These are phyloP conservation scores for Hypomesus transpacificus DNA, from an alignment of 2,113 vertebrate species.

Conservation along the genomic window DNA sequence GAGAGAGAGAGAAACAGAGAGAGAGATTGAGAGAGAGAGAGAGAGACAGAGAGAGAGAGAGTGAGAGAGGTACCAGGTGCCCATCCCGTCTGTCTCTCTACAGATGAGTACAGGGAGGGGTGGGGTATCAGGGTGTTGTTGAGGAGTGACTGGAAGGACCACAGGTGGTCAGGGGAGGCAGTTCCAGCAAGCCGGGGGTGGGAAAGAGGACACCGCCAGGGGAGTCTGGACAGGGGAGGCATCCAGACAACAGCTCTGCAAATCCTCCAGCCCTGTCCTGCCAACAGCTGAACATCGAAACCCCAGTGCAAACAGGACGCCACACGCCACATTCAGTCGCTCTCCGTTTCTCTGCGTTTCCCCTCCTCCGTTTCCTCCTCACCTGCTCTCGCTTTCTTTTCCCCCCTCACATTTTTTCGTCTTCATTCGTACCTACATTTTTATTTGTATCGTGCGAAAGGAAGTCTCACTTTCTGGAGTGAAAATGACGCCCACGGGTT, in stretches of 20 bases:
- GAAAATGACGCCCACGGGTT: background rate
- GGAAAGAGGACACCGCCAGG: conserved; percentile 52
- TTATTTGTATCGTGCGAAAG: background rate
- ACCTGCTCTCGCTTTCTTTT: background rate
- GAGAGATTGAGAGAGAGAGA: background rate
- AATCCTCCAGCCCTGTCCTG: conserved; percentile 41
- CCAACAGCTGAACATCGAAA: conserved; percentile 57
- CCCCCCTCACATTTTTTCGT: conserved; percentile 4
- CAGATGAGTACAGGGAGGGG: background rate
- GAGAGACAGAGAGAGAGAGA: conserved; percentile 6
- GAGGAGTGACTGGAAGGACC: conserved; percentile 25
- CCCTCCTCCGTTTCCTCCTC: conserved; percentile 1
- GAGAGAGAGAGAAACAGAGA: background rate
- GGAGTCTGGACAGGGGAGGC: conserved; percentile 57
- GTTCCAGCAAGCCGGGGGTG: conserved; percentile 29
- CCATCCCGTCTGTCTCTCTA: background rate
- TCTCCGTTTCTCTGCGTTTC: background rate
- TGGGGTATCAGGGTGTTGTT: conserved; percentile 21
- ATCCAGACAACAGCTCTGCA: conserved; percentile 63
- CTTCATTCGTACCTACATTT: background rate
- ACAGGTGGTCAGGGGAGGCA: conserved; percentile 30
- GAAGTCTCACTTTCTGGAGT: background rate
- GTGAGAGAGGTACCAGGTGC: conserved; percentile 6
- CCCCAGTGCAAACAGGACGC: conserved; percentile 45
- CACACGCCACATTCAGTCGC: conserved; percentile 47